These are phyloP conservation scores for Mustela nigripes DNA, from an alignment of 2,113 vertebrate species.

Conservation along the genomic window DNA sequence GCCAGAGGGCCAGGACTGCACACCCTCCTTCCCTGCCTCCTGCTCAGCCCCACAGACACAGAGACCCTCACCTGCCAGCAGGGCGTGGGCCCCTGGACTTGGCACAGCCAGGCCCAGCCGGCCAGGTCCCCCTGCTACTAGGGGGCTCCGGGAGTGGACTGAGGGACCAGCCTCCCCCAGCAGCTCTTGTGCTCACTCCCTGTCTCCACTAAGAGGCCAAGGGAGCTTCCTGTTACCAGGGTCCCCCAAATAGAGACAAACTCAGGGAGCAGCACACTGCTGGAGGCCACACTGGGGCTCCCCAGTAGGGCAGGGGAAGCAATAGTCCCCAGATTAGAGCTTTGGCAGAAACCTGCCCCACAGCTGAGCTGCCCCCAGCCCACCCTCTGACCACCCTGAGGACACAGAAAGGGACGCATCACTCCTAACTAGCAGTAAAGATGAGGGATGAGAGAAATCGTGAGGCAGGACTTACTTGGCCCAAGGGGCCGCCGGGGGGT, in stretches of 20 bases:
- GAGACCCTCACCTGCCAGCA: neutral
- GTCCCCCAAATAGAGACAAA: neutral
- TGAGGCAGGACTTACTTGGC: conserved; percentile 89
- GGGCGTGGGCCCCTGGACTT: neutral
- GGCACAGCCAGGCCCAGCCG: neutral
- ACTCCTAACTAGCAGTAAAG: conserved; percentile 81
- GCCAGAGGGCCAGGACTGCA: neutral
- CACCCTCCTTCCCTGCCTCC: neutral
- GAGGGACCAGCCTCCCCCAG: neutral
- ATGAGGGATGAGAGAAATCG: conserved; percentile 86
- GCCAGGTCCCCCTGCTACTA: neutral
- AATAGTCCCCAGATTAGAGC: conserved; percentile 59
- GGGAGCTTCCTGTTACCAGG: neutral
- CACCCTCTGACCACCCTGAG: conserved; percentile 54
- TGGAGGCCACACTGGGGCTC: neutral
- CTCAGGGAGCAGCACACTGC: neutral
- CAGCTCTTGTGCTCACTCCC: neutral
- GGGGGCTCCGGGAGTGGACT: rapidly evolving
- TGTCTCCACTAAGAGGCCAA: neutral
- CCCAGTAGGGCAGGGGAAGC: neutral
- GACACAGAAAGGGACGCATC: conserved; percentile 75
- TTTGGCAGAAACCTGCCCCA: conserved; percentile 58
- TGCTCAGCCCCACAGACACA: rapidly evolving
- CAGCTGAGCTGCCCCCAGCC: neutral
- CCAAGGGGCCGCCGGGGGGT: conserved; percentile 84